phyloP scores from a whole-genome alignment of 2,797 vertebrate species.

The Psittacula echo region DNA sequence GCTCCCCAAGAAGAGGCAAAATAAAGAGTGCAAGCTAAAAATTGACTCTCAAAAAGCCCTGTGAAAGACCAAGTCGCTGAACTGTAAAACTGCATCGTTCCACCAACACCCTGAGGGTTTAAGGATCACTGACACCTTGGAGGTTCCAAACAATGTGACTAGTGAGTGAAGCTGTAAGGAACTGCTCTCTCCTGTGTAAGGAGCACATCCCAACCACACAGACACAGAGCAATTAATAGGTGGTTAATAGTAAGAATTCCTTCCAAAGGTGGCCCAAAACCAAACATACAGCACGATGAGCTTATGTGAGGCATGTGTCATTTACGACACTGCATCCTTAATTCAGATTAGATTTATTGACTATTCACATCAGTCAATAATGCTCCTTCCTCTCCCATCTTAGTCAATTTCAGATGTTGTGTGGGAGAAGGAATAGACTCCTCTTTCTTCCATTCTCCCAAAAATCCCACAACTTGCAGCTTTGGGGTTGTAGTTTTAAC shows the following conservation, averaged over 20 bases:
- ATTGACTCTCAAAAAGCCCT: background rate
- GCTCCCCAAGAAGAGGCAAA: background rate
- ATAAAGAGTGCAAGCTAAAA: background rate
- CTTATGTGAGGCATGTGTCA: background rate
- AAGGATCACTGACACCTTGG: background rate
- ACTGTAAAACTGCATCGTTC: background rate
- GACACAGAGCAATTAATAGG: background rate
- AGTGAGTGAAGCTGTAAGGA: background rate
- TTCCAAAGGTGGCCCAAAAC: background rate
- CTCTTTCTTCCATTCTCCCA: background rate
- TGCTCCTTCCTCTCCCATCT: background rate
- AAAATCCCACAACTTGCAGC: background rate
- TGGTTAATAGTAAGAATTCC: background rate
- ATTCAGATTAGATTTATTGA: background rate
- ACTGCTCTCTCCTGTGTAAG: background rate
- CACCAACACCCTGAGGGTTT: background rate
- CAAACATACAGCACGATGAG: background rate
- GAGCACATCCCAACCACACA: background rate
- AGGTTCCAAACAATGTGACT: background rate
- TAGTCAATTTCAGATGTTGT: background rate
- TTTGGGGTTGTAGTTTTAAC: background rate
- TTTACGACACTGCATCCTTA: background rate
- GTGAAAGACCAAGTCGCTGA: background rate
- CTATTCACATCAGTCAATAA: background rate
- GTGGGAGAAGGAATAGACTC: fast-evolving